Base-by-base conservation (phyloP, 2,888 invertebrate genomes). In the Eucera pruinosa region DNA sequence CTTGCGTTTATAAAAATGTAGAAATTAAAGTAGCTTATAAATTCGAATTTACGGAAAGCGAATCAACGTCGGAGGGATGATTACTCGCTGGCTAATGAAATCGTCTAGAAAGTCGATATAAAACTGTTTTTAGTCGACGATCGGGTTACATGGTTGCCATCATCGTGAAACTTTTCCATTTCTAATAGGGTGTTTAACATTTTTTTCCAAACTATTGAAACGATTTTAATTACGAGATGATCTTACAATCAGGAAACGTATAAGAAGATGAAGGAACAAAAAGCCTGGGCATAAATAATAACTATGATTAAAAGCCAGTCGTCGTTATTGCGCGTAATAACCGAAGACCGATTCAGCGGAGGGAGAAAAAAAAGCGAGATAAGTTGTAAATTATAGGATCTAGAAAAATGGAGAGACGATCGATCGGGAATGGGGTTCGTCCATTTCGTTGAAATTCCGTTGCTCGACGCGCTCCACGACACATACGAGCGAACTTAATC, bases 401-500 rank as follows among this genome's bases (percentile, higher is more conserved):
- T 48, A 23, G 48, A 30, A 30, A 20, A 27, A 18, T 9, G 25
- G n/a, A 39, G 36, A 23, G 39, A 18, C 36, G 47, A 33, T 36
- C 48, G 50, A 13, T 13, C 52, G 27, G n/a, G 0, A 13, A 41
- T 33, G 41, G 48, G n/a, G 54, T 39, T 30, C 57, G n/a, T 33
- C 43, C 30, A 18, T 47, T 60, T 70, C 61, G 25, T 11, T 30
- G 71, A 50, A 45, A 73, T 57, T 62, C 36, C 58, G 13, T 9
- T 13, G 45, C 18, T 57, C 55, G 48, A 48, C 45, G 45, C 39
- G 47, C 15, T 15, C 15, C 54, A 66, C 66, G 65, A 75, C 66
- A 76, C 54, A 23, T 39, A 62, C 61, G 30, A 25, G 33, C 43
- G 47, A 18, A 66, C 50, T 70, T 82, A 66, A 79, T 62, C 77